phyloP scores from a whole-genome alignment of 2,797 vertebrate genomes.

The Ataeniobius toweri region DNA sequence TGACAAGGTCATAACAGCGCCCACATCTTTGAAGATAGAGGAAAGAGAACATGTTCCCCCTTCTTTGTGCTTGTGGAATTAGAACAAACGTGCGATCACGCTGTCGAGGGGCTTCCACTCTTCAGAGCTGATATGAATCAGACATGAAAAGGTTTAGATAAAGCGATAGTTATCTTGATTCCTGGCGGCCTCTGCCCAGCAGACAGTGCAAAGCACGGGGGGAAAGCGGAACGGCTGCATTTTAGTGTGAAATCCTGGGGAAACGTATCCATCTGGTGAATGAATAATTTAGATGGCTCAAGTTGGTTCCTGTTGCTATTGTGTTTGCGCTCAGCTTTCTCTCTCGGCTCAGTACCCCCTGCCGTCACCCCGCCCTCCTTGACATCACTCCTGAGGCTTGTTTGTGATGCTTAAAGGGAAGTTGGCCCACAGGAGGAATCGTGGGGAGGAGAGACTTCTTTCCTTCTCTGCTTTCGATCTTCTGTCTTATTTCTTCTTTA shows the following conservation, averaged over 20 bases:
- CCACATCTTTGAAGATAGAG: constrained; percentile 80
- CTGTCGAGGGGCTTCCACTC: constrained; percentile 74
- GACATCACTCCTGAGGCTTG: constrained; percentile 82
- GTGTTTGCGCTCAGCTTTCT: constrained; percentile 86
- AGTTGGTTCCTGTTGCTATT: constrained; percentile 99
- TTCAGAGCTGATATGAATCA: constrained; percentile 79
- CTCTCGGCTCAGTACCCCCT: constrained; percentile 62
- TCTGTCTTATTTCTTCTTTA: constrained; percentile 45
- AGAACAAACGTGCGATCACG: constrained; percentile 72
- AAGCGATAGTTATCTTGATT: constrained; percentile 76
- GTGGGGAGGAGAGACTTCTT: constrained; percentile 69
- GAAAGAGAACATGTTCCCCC: constrained; percentile 71
- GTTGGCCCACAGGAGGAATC: constrained; percentile 77
- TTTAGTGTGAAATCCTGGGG: constrained; percentile 88
- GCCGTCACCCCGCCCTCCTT: constrained; percentile 79
- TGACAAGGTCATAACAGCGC: constrained; percentile 93
- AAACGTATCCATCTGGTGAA: constrained; percentile 97
- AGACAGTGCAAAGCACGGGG: constrained; percentile 35
- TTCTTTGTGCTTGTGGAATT: constrained; percentile 68
- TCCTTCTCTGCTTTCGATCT: constrained; percentile 52
- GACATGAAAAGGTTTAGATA: constrained; percentile 76
- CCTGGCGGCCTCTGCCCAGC: constrained; percentile 49
- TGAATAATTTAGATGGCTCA: constrained; percentile 99
- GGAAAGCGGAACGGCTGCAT: constrained; percentile 67
- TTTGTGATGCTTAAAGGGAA: constrained; percentile 86